Conservation (phyloP, 1,140 invertebrate species). For the Papilio machaon region DNA sequence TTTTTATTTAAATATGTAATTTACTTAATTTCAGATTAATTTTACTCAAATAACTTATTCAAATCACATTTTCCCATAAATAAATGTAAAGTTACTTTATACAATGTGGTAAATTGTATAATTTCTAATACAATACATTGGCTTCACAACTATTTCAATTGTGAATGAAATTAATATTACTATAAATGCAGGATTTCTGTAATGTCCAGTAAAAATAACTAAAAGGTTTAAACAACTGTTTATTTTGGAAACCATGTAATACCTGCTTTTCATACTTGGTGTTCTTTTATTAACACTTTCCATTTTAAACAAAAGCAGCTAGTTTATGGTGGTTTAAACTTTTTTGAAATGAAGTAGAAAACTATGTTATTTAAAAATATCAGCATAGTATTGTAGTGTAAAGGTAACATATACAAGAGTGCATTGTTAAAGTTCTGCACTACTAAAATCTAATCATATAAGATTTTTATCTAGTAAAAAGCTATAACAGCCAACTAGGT, state of each 20-base stretch:
- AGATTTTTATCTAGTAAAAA: conserved; percentile 12
- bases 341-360: not conserved
- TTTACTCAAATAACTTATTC: too few species aligned
- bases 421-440: not conserved
- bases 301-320: not conserved
- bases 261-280: not conserved
- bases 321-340: not conserved
- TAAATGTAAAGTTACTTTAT: too few species aligned
- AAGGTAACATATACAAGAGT: not conserved
- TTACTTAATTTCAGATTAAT: too few species aligned
- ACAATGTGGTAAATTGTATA: too few species aligned
- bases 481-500: not conserved
- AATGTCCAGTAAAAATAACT: not conserved
- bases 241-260: not conserved
- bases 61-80: too few species aligned
- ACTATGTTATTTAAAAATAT: not conserved
- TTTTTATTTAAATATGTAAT: too few species aligned
- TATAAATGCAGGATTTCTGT: not conserved
- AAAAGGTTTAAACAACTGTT: not conserved
- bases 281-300: not conserved
- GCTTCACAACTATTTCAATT: too few species aligned
- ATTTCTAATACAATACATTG: too few species aligned
- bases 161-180: not conserved
- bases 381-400: not conserved
- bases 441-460: conserved; percentile 18